phyloP scores from a whole-genome alignment of 2,888 invertebrate species.

The Ormia ochracea region DNA sequence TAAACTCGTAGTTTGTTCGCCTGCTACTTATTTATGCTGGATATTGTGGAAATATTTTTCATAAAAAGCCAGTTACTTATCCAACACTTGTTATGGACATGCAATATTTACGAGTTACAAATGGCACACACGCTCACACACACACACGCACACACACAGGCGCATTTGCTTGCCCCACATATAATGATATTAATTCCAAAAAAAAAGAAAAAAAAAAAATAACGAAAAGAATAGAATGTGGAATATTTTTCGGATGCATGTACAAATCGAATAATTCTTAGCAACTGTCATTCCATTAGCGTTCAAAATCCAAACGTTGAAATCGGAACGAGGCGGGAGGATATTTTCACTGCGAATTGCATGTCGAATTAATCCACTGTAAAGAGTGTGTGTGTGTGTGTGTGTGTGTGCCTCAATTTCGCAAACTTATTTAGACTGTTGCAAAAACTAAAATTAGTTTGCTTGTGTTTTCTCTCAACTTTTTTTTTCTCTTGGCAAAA shows the following conservation, averaged over 20 bases:
- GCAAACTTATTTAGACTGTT: slow-evolving; percentile 25
- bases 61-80: slow-evolving; percentile 53
- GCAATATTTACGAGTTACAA: slow-evolving; percentile 52
- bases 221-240: slow-evolving; percentile 10
- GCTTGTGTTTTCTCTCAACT: background rate
- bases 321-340: slow-evolving; percentile 55
- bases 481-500: background rate
- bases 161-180: slow-evolving; percentile 26
- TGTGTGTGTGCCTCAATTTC: background rate
- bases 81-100: slow-evolving; percentile 62
- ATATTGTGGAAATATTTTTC: slow-evolving; percentile 42
- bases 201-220: slow-evolving; percentile 36
- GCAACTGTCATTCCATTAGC: slow-evolving; percentile 66
- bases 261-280: slow-evolving; percentile 68
- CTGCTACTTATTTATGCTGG: slow-evolving; percentile 49
- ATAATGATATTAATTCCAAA: slow-evolving; percentile 53
- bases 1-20: slow-evolving; percentile 11
- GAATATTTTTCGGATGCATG: slow-evolving; percentile 62
- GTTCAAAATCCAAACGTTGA: slow-evolving; percentile 51
- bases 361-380: background rate
- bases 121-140: background rate
- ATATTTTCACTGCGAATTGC: background rate
- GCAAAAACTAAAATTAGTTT: slow-evolving; percentile 9
- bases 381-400: background rate
- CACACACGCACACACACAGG: background rate